Evolutionary conservation across 2,797 vertebrate species (phyloP), one percentile per base, ranked within the genome.

Genomic region (Vespertilio murinus): DNA sequence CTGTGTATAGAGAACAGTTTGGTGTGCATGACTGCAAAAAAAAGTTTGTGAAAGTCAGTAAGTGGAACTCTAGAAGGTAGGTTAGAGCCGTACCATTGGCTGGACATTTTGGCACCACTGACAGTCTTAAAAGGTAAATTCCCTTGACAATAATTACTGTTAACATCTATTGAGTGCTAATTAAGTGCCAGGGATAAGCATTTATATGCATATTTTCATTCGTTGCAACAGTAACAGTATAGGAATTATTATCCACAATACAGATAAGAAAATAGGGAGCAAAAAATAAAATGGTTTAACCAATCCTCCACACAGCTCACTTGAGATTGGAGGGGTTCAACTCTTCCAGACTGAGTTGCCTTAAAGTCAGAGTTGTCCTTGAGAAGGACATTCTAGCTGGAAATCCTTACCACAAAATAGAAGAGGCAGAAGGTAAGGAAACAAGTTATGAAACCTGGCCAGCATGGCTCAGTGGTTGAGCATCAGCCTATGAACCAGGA

Each of bases 191-290:
- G 28, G 22, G 33, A 13, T 73, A 65, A 74, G 20, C 28, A 85
- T 56, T 70, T 56, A 79, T 70, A 77, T 20, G 40, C 30, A 91
- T 67, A 47, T 86, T 83, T 90, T 94, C 35, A 82, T 82, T 90
- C 70, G 11, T 89, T 35, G 23, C 18, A 70, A 64, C 61, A 81
- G 81, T 28, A n/a, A 45, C 18, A 59, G 14, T 85, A 20, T 30
- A 38, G 45, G 12, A 85, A 82, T 91, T 38, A 85, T 17, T 74
- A 56, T 30, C 65, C 28, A 75, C 23, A 78, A 40, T 59, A 85
- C 35, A 86, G 71, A 64, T n/a, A 92, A 81, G n/a, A 17, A 85
- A 91, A 73, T 81, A 78, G 8, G 9, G 40, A 77, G 75, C 80
- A 22, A n/a, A 56, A 88, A 33, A 56, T 17, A 71, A 87, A 90